Percentiles rank a stretch among this genome's conserved stretches.
Conservation (phyloP, 92 coral and sea anemone species). For the Epizoanthus ramosus region DNA sequence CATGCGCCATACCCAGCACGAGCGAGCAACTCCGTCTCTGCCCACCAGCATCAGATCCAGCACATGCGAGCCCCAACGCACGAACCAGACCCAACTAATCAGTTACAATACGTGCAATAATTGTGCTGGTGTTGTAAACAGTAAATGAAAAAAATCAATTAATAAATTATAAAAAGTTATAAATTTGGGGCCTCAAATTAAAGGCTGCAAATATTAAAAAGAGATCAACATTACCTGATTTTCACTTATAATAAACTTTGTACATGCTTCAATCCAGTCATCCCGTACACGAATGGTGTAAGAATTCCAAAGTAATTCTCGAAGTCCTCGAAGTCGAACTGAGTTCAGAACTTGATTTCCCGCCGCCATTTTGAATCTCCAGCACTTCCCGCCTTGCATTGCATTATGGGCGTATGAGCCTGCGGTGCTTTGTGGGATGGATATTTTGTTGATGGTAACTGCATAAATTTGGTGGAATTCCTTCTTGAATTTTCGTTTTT, state of each 20-base stretch:
- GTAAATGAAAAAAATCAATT: too few relatives aligned
- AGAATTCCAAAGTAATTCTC: conserved; percentile 54
- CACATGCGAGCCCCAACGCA: too few relatives aligned
- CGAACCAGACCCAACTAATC: too few relatives aligned
- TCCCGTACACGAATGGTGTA: conserved; percentile 50
- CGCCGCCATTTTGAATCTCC: conserved; percentile 74
- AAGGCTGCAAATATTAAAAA: background rate
- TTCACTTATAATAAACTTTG: conserved; percentile 74
- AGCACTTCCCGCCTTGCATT: conserved; percentile 31
- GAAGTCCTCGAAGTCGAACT: conserved; percentile 21
- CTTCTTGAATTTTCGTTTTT: background rate
- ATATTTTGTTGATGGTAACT: conserved; percentile 88
- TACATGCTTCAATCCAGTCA: conserved; percentile 90
- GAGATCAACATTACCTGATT: conserved; percentile 53
- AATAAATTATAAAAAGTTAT: too few relatives aligned
- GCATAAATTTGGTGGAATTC: conserved; percentile 45
- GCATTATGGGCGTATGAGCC: conserved; percentile 42
- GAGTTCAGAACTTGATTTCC: too few relatives aligned
- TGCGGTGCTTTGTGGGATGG: conserved; percentile 54
- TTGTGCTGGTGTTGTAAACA: too few relatives aligned
- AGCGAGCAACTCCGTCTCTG: too few relatives aligned
- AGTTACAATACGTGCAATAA: too few relatives aligned
- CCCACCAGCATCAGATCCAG: too few relatives aligned
- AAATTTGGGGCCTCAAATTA: too few relatives aligned
- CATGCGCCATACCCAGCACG: too few relatives aligned